These are phyloP conservation scores for Congeria kusceri DNA, from an alignment of 2,888 invertebrate genomes.

Conservation along the genomic window DNA sequence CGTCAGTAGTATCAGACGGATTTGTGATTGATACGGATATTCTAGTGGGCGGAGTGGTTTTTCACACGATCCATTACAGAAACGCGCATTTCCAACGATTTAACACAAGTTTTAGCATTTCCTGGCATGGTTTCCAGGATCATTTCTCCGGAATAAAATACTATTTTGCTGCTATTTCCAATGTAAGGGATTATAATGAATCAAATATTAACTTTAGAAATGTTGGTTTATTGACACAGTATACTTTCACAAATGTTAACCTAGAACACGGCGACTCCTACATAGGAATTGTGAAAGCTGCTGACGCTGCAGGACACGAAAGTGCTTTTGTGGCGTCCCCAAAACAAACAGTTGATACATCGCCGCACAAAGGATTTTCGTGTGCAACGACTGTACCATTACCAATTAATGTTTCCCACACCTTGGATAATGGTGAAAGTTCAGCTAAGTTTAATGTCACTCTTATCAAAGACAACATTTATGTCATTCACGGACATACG, in stretches of 20 bases:
- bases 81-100: neutral
- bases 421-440: neutral
- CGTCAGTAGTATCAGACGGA: neutral
- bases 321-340: conserved; percentile 19
- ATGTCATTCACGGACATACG: conserved; percentile 12
- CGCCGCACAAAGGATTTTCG: conserved; percentile 6
- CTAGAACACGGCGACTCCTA: conserved; percentile 40
- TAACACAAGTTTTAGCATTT: neutral
- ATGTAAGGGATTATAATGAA: neutral
- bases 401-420: neutral
- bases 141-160: neutral
- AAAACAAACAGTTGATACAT: conserved; percentile 3
- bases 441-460: neutral
- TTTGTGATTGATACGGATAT: neutral
- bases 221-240: conserved; percentile 15
- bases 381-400: conserved; percentile 16
- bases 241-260: conserved; percentile 4
- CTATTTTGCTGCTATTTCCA: neutral
- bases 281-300: conserved; percentile 53
- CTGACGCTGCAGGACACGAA: conserved; percentile 56
- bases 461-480: conserved; percentile 9
- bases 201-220: conserved; percentile 16
- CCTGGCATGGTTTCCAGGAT: conserved; percentile 12
- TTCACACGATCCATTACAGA: neutral
- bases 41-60: neutral